phyloP scores from a whole-genome alignment of 2,888 invertebrate genomes.

The Coronaproctus castanopsis region DNA sequence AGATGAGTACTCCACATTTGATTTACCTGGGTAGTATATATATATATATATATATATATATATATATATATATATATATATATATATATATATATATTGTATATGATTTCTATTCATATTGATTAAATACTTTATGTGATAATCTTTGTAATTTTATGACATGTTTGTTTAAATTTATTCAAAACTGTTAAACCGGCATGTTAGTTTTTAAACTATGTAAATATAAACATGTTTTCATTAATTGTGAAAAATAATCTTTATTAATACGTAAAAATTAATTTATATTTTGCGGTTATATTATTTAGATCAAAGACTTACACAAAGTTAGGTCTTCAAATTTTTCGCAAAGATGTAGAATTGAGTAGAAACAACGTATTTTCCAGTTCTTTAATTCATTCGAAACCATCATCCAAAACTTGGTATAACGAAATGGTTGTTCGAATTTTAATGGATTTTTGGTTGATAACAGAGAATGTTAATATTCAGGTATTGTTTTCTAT shows the following conservation, averaged over 20 bases:
- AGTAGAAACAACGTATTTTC: not conserved
- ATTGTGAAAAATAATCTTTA: too few relatives aligned
- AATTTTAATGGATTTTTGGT: constrained; percentile 33
- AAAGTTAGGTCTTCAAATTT: not conserved
- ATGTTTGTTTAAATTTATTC: too few relatives aligned
- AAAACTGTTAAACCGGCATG: too few relatives aligned
- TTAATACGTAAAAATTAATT: not conserved
- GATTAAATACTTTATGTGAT: too few relatives aligned
- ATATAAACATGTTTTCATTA: too few relatives aligned
- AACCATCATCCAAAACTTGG: constrained; percentile 43
- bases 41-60: too few relatives aligned
- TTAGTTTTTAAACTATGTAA: too few relatives aligned
- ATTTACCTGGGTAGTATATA: too few relatives aligned
- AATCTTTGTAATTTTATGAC: too few relatives aligned
- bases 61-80: not conserved
- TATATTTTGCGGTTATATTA: not conserved
- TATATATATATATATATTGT: too few relatives aligned
- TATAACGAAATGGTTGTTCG: constrained; percentile 64
- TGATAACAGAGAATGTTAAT: not conserved
- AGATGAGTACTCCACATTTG: not conserved
- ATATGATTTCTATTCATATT: too few relatives aligned
- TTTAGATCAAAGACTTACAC: not conserved
- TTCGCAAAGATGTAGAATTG: not conserved
- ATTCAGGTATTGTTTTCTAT: too few relatives aligned
- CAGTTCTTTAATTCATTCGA: not conserved